Percentiles rank a stretch among this genome's conserved stretches.
These are phyloP conservation scores for Octopus bimaculoides DNA, from an alignment of 1,140 invertebrate species.

Conservation along the genomic window DNA sequence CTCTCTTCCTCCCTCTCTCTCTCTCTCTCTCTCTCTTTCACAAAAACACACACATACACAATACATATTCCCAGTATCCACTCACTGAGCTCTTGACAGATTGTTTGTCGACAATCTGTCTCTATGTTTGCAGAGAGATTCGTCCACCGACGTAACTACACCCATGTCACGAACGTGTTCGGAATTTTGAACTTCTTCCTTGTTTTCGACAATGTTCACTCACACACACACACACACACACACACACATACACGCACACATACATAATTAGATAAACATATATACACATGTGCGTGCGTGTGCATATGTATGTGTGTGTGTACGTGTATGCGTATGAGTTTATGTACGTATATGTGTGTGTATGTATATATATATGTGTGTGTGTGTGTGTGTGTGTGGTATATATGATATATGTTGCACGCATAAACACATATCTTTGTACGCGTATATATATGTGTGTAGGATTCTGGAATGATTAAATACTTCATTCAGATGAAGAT, in stretches of 20 bases:
- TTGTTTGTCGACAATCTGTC: too few relatives aligned
- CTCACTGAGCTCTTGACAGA: too few relatives aligned
- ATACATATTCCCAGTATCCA: too few relatives aligned
- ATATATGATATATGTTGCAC: too few relatives aligned
- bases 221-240: too few relatives aligned
- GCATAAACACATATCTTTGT: background rate
- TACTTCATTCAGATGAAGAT: background rate
- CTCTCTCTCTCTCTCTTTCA: background rate
- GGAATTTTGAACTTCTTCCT: too few relatives aligned
- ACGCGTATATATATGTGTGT: background rate
- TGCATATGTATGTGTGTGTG: background rate
- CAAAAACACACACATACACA: too few relatives aligned
- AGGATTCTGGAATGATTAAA: background rate
- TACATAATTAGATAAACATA: slow-evolving; percentile 9
- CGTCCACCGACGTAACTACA: too few relatives aligned
- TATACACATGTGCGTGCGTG: too few relatives aligned
- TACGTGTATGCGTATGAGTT: background rate
- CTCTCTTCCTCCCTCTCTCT: background rate
- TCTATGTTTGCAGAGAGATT: too few relatives aligned
- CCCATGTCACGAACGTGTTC: too few relatives aligned
- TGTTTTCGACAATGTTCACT: too few relatives aligned
- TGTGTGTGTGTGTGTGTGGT: background rate
- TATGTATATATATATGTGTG: background rate
- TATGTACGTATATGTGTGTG: background rate
- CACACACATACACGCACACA: slow-evolving; percentile 4